Evolutionary conservation across 2,888 invertebrate species (phyloP).

Genomic region (Lepetodrilus schrolli): DNA sequence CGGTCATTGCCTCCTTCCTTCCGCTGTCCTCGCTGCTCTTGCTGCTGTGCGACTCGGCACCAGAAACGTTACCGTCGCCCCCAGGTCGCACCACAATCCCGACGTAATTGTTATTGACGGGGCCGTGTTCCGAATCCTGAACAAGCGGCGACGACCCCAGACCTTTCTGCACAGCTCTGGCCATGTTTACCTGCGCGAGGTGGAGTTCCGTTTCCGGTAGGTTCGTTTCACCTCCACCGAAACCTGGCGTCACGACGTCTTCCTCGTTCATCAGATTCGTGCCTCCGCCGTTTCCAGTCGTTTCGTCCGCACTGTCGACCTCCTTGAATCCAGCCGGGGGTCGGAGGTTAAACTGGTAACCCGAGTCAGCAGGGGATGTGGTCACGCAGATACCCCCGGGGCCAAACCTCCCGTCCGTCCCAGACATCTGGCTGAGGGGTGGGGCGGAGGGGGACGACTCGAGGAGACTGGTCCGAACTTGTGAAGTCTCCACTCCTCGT

Average conservation of each 20-base stretch:
- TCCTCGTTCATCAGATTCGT: not conserved
- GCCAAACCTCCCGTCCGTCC: not conserved
- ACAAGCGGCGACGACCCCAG: too few relatives aligned
- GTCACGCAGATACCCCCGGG: too few relatives aligned
- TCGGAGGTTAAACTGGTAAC: not conserved
- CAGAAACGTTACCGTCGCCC: not conserved
- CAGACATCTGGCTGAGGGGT: too few relatives aligned
- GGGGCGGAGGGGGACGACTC: too few relatives aligned
- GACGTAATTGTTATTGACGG: not conserved
- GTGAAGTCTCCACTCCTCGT: not conserved
- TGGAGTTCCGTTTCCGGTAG: not conserved
- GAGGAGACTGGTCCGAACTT: too few relatives aligned
- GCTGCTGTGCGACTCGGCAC: not conserved
- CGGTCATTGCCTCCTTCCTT: not conserved
- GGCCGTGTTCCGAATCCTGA: too few relatives aligned
- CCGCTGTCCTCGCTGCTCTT: not conserved
- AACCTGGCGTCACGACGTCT: not conserved
- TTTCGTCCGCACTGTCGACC: not conserved
- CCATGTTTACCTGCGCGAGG: not conserved
- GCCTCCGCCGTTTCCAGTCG: not conserved
- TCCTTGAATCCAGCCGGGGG: conserved; percentile 11
- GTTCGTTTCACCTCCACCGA: not conserved
- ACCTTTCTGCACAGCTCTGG: not conserved
- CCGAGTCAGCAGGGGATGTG: too few relatives aligned
- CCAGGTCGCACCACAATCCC: too few relatives aligned